Base-by-base conservation (phyloP, 2,797 vertebrate species). In the Diplodus puntazzo region DNA sequence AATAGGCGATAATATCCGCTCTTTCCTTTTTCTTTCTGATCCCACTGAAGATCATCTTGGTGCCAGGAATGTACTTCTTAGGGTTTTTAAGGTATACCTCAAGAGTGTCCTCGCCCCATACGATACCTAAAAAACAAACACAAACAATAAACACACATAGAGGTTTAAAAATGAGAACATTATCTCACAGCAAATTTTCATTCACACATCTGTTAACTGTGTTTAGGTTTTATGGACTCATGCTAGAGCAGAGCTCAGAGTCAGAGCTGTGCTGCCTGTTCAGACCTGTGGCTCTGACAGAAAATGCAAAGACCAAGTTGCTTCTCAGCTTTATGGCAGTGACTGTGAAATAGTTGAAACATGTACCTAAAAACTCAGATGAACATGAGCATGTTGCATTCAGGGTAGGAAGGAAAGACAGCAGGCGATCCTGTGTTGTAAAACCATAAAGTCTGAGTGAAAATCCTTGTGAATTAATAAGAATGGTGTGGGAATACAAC, bases 21-120 rank as follows among this genome's bases (percentile, higher is more conserved):
- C 96, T 93, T 62, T 97, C 96, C 34, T 18, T 73, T 78, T 96
- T 96, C 94, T 95, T 97, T 88, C 80, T 96, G 86, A 98, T 95
- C 72, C 96, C 97, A 18, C 88, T 84, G 73, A 97, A 97, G 83
- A 98, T 94, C 96, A 97, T 97, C 90, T 96, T 97, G 87, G 97
- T 98, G 57, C 96, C 96, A 21, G 97, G 97, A 86, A 98, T 98
- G 89, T 97, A 97, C 87, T 97, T 97, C 89, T 96, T 97, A 17
- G 97, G 97, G 69, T 97, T 97, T 87, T 95, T 73, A 89, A 97
- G 92, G 83, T 97, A 98, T 69, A 92, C 79, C 82, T 95, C 92
- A 80, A 98, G 91, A 10, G 97, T 98, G 0, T 96, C 92, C 69
- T 98, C 96, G 62, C 75, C 71, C 97, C 97, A 98, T 76, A 80